A percentile compares a stretch with the other conserved stretches of the same genome.
phyloP scores from a whole-genome alignment of 2,113 vertebrate species.

The Marcusenius ussheri region DNA sequence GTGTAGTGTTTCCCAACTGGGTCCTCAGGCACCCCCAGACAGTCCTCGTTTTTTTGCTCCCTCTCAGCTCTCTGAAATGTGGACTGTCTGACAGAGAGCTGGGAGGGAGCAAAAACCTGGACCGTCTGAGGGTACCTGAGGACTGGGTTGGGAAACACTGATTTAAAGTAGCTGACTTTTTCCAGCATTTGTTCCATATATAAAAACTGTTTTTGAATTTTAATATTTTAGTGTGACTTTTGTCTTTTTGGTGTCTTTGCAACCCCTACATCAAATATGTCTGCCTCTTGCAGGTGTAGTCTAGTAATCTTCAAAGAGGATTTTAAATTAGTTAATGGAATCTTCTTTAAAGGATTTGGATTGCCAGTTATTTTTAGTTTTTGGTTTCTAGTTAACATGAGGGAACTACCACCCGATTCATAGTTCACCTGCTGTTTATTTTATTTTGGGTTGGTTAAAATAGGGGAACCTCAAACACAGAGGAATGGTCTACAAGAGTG shows the following conservation, averaged over 20 bases:
- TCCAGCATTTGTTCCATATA: neutral
- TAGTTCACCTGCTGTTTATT: neutral
- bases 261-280: neutral
- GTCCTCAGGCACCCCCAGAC: neutral
- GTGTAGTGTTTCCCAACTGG: neutral
- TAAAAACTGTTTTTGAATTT: neutral
- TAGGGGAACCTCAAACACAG: neutral
- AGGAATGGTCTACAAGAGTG: neutral
- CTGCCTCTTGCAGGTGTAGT: neutral
- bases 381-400: neutral
- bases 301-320: conserved; percentile 19
- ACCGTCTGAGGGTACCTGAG: neutral
- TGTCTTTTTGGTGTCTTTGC: neutral
- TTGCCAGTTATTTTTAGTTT: neutral
- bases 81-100: neutral
- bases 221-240: neutral
- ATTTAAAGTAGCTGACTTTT: neutral
- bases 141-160: neutral
- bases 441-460: neutral
- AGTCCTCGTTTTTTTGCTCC: neutral
- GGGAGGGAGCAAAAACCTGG: neutral
- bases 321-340: neutral
- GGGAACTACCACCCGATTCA: neutral
- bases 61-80: neutral
- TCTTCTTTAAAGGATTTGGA: neutral